These are phyloP conservation scores for Margarornis squamiger DNA, from an alignment of 2,797 vertebrate species.

Conservation along the genomic window DNA sequence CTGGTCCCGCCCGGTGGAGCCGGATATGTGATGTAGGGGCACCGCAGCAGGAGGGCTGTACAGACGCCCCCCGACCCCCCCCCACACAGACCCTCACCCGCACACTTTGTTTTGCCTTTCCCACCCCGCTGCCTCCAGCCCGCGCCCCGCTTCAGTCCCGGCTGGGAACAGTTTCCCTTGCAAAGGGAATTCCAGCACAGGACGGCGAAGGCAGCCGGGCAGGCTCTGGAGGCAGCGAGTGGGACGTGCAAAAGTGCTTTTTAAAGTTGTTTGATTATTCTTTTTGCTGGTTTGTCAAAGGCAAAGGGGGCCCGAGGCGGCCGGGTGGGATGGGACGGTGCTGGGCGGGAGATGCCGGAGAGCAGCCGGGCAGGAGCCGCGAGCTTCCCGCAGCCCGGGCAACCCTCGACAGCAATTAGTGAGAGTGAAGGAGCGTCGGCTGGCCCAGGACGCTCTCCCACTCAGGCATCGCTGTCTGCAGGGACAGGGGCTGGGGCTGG, in stretches of 20 bases:
- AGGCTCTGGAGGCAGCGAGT: neutral
- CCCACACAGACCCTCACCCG: accelerated
- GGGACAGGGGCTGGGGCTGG: neutral
- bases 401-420: neutral
- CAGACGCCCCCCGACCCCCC: neutral
- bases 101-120: neutral
- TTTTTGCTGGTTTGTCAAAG: neutral
- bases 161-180: neutral
- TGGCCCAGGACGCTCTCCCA: neutral
- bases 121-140: neutral
- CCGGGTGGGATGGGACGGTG: neutral
- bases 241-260: neutral
- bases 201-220: neutral
- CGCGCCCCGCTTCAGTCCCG: neutral
- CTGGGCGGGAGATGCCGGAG: neutral
- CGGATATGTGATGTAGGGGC: accelerated
- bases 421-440: neutral
- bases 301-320: accelerated
- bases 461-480: neutral
- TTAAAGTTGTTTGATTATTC: neutral
- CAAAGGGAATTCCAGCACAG: neutral
- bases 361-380: neutral
- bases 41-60: neutral
- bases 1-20: neutral
- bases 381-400: neutral